phyloP scores from a whole-genome alignment of 2,797 vertebrate genomes.

The Halcyon chelicuti region DNA sequence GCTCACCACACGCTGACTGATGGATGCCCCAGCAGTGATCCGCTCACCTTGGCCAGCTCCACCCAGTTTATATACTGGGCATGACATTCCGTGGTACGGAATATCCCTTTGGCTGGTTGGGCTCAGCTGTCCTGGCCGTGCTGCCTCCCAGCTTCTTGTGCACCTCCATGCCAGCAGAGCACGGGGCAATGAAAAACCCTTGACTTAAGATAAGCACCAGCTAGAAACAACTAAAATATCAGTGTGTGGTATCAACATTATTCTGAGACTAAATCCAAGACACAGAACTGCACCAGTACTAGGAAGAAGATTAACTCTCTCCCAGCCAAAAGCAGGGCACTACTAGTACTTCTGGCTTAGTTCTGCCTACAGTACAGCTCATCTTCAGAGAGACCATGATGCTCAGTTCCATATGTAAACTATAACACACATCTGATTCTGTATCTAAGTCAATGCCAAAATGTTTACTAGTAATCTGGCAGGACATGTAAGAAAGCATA shows the following conservation, averaged over 20 bases:
- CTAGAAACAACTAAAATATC: not conserved
- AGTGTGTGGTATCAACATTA: not conserved
- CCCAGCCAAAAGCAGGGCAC: not conserved
- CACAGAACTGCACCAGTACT: not conserved
- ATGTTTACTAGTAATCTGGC: not conserved
- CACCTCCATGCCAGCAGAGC: not conserved
- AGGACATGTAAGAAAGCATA: not conserved
- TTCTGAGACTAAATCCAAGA: not conserved
- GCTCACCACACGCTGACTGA: not conserved
- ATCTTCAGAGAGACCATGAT: not conserved
- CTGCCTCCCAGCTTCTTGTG: not conserved
- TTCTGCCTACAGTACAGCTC: not conserved
- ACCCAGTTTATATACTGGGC: not conserved
- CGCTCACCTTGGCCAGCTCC: not conserved
- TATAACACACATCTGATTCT: fast-evolving
- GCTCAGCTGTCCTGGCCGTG: not conserved
- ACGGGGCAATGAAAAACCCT: not conserved
- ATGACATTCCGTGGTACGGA: not conserved
- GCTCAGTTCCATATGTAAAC: not conserved
- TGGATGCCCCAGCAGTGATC: not conserved
- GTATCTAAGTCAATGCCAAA: not conserved
- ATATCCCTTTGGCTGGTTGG: not conserved
- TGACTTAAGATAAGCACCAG: not conserved
- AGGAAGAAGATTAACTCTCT: not conserved
- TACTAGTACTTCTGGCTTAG: not conserved